phyloP scores from a whole-genome alignment of 2,113 vertebrate species.

The Hepsetus odoe region DNA sequence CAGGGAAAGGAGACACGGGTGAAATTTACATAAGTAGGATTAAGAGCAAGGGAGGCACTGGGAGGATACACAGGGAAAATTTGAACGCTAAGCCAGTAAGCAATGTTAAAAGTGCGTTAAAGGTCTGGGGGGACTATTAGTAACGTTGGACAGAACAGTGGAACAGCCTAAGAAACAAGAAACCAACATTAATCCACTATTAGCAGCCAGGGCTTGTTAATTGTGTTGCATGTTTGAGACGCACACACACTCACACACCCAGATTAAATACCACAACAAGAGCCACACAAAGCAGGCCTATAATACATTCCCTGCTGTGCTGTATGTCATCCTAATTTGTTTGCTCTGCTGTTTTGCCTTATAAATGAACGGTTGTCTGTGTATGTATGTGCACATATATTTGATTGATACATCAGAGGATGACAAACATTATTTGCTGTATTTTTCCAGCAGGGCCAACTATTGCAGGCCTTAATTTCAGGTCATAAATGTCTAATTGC shows the following conservation, averaged over 20 bases:
- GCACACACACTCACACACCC: neutral
- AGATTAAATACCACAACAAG: neutral
- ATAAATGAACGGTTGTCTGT: no score
- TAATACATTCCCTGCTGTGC: neutral
- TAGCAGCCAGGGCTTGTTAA: neutral
- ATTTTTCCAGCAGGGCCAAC: no score
- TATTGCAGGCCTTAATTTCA: no score
- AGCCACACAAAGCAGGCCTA: neutral
- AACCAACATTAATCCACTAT: slow-evolving; percentile 41
- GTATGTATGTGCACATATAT: no score
- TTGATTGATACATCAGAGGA: no score
- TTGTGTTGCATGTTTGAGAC: neutral
- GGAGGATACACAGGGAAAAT: neutral
- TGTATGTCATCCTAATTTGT: neutral
- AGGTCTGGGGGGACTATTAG: neutral
- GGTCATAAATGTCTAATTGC: no score
- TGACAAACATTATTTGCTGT: no score
- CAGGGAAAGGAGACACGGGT: slow-evolving; percentile 66
- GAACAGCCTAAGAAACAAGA: slow-evolving; percentile 66
- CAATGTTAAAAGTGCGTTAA: neutral
- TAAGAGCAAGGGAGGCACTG: neutral
- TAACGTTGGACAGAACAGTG: slow-evolving; percentile 7
- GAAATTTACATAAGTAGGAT: slow-evolving; percentile 65
- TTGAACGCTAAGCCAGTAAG: neutral
- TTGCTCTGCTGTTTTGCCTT: neutral